A percentile compares a stretch with the other conserved stretches of the same genome.
These are phyloP conservation scores for Cordilura impudica DNA, from an alignment of 2,888 invertebrate genomes.

Conservation along the genomic window DNA sequence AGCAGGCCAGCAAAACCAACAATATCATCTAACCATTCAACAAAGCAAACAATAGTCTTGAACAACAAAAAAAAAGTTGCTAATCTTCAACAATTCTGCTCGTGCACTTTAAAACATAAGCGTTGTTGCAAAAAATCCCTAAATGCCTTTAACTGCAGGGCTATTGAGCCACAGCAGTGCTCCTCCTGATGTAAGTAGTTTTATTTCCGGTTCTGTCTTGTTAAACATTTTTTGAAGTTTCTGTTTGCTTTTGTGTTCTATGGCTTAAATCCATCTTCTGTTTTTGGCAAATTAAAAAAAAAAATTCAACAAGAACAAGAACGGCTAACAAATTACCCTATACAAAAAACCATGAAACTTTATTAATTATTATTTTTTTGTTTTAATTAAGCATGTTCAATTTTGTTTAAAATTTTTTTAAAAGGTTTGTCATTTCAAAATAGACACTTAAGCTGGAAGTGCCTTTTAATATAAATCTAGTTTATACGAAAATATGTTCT, in stretches of 20 bases:
- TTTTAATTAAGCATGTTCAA: too few species aligned
- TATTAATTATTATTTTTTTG: too few species aligned
- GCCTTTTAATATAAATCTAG: too few species aligned
- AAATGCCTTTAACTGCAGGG: slow-evolving; percentile 56
- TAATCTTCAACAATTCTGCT: not conserved
- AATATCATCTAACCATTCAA: slow-evolving; percentile 19
- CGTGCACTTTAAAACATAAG: slow-evolving; percentile 2
- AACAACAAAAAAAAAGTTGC: slow-evolving; percentile 4
- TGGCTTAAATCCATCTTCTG: not conserved
- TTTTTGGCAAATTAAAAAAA: not conserved
- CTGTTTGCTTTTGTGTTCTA: not conserved
- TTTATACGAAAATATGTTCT: too few species aligned
- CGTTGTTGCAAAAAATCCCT: slow-evolving; percentile 40
- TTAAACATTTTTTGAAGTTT: slow-evolving; percentile 33
- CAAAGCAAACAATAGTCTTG: slow-evolving; percentile 23
- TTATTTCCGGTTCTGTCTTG: slow-evolving; percentile 50
- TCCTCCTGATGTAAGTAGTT: slow-evolving; percentile 61
- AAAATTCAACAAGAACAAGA: not conserved
- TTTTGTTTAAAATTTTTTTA: too few species aligned
- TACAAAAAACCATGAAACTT: too few species aligned
- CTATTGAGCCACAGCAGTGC: slow-evolving; percentile 49
- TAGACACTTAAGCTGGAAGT: too few species aligned
- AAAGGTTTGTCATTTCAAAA: too few species aligned
- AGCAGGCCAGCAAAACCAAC: slow-evolving; percentile 12
- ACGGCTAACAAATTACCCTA: not conserved